phyloP scores from a whole-genome alignment of 1,140 invertebrate genomes.

The Metopolophium dirhodum region DNA sequence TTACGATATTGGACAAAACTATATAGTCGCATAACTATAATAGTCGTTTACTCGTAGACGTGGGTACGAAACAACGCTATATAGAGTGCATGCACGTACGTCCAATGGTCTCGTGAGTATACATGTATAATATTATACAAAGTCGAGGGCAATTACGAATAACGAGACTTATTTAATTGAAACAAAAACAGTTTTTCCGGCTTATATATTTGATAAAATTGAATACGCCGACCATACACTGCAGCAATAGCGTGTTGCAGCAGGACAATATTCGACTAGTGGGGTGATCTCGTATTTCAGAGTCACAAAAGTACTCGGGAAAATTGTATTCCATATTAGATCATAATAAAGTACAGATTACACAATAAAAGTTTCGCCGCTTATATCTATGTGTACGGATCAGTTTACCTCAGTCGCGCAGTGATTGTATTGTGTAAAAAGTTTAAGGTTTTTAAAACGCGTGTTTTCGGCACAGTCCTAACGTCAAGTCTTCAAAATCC shows the following conservation, averaged over 20 bases:
- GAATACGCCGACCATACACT: background rate
- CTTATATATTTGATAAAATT: background rate
- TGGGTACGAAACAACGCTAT: background rate
- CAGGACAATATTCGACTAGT: background rate
- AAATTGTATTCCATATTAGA: background rate
- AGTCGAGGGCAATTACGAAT: background rate
- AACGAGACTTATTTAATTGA: background rate
- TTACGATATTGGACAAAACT: background rate
- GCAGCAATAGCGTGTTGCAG: background rate
- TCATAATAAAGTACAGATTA: slow-evolving; percentile 12
- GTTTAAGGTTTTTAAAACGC: background rate
- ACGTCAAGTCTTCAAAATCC: background rate
- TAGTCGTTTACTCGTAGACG: background rate
- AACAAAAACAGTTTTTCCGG: background rate
- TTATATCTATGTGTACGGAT: background rate
- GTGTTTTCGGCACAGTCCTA: background rate
- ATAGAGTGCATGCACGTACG: background rate
- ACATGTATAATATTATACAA: background rate
- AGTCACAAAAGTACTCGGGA: background rate
- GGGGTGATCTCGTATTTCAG: background rate
- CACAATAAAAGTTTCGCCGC: background rate
- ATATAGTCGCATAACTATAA: background rate
- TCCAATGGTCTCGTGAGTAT: too few relatives aligned
- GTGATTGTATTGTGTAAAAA: background rate
- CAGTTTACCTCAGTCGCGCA: background rate